phyloP scores from a whole-genome alignment of 2,797 vertebrate genomes.

The Emydoidea blandingii region DNA sequence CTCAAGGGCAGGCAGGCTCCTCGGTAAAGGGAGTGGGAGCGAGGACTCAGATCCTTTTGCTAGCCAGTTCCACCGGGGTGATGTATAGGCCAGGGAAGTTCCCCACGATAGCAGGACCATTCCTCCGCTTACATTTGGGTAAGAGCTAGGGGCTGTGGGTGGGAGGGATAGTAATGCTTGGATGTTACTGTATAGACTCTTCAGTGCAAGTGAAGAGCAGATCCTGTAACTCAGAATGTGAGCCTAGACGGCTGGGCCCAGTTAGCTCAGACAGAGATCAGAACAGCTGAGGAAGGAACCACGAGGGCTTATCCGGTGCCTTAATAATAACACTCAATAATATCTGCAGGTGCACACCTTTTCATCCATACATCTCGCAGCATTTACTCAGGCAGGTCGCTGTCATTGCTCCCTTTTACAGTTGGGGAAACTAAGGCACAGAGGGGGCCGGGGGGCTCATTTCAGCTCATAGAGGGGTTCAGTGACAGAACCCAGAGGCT shows the following conservation, averaged over 20 bases:
- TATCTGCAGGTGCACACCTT: not conserved
- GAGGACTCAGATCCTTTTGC: too few relatives aligned
- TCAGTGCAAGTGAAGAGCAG: not conserved
- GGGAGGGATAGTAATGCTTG: not conserved
- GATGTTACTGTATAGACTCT: too few relatives aligned
- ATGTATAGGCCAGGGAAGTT: too few relatives aligned
- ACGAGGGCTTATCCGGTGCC: not conserved
- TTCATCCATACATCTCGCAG: not conserved
- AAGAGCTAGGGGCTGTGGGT: not conserved
- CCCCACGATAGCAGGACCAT: too few relatives aligned
- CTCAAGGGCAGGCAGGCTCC: not conserved
- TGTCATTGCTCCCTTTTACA: not conserved
- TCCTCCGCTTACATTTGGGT: too few relatives aligned
- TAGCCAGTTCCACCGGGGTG: too few relatives aligned
- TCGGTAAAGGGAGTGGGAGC: not conserved
- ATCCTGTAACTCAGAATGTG: not conserved
- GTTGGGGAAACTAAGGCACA: not conserved
- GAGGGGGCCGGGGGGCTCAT: not conserved
- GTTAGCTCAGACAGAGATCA: not conserved
- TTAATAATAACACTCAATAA: not conserved
- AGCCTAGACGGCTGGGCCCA: not conserved
- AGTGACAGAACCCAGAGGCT: not conserved
- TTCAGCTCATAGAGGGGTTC: not conserved
- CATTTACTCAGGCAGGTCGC: not conserved
- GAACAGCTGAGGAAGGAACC: not conserved